Percentiles rank a stretch among this genome's conserved stretches.
These are phyloP conservation scores for Archips crataeganus DNA, from an alignment of 2,888 invertebrate genomes.

Conservation along the genomic window DNA sequence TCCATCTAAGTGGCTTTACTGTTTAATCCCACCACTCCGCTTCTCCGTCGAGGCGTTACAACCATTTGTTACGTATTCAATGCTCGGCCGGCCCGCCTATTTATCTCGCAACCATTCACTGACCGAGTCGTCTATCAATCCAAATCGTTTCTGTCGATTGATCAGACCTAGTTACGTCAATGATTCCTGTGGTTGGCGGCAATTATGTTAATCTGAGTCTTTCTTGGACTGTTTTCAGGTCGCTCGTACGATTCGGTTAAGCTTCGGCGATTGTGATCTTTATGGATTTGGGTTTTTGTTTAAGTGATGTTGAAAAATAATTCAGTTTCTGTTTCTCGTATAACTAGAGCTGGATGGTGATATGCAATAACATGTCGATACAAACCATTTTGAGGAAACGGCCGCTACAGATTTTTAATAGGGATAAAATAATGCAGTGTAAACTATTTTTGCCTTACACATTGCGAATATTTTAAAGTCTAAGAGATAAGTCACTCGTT, in stretches of 20 bases:
- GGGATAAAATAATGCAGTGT: no score
- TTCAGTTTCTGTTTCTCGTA: no score
- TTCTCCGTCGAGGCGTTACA: conserved; percentile 53
- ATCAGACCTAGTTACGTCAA: conserved; percentile 58
- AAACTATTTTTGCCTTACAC: no score
- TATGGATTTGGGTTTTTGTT: background rate
- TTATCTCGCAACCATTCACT: conserved; percentile 71
- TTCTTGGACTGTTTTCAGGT: conserved; percentile 22
- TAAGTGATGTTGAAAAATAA: background rate
- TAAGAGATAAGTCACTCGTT: no score
- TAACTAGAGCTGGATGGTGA: no score
- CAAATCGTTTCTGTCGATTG: conserved; percentile 61
- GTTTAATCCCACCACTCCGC: conserved; percentile 14
- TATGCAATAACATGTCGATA: no score
- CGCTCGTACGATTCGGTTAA: conserved; percentile 3
- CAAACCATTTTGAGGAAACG: no score
- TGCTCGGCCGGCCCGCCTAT: conserved; percentile 62
- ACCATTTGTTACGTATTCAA: conserved; percentile 79
- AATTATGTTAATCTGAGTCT: conserved; percentile 47
- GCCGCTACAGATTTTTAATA: no score
- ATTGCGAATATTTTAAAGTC: no score
- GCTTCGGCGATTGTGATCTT: background rate
- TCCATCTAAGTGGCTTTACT: conserved; percentile 15
- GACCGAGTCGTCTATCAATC: conserved; percentile 69
- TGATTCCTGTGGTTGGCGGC: conserved; percentile 37